Base-by-base conservation (phyloP, 2,888 invertebrate species). In the Seira musarum region DNA sequence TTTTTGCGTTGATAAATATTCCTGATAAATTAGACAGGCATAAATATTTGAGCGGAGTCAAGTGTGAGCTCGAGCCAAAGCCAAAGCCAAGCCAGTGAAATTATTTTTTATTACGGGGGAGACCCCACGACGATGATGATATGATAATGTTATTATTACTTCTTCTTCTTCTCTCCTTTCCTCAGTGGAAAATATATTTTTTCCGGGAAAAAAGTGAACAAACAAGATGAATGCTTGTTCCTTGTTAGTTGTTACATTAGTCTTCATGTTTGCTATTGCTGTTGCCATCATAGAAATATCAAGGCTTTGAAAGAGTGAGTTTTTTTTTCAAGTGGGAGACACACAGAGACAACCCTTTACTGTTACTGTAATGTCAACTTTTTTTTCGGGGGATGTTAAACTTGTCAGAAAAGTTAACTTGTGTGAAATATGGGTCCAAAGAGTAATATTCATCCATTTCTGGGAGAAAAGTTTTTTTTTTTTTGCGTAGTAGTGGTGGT, bases 361-460 rank as follows among this genome's bases (percentile, higher is more conserved):
- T n/a, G n/a, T n/a, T n/a, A n/a, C n/a, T n/a, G n/a, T n/a, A 78
- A 71, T 78, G 78, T 78, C 78, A 78, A 71, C 70, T 53, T 67
- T 71, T n/a, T 40, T 40, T 40, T 40, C 40, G 40, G 40, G 78
- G 78, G 78, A 78, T 71, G 78, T 78, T 78, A 78, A 78, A 78
- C 71, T 78, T 78, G 78, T 78, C 78, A 78, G 66, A 78, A 49
- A 78, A 78, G 78, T 78, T 78, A 78, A 78, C 78, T 57, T 19
- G 49, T 70, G 65, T 78, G 70, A 78, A 78, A 78, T 78, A 78
- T 78, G 78, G 71, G 78, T 78, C 78, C 71, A 63, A 78, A 67
- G 78, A 78, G 78, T 78, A 71, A 78, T 78, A 78, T 71, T 63
- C 71, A 78, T 78, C 65, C 77, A 40, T 13, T 40, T 40, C 13